Evolutionary conservation across 2,113 vertebrate genomes (phyloP).

Genomic region (Salminus brasiliensis): DNA sequence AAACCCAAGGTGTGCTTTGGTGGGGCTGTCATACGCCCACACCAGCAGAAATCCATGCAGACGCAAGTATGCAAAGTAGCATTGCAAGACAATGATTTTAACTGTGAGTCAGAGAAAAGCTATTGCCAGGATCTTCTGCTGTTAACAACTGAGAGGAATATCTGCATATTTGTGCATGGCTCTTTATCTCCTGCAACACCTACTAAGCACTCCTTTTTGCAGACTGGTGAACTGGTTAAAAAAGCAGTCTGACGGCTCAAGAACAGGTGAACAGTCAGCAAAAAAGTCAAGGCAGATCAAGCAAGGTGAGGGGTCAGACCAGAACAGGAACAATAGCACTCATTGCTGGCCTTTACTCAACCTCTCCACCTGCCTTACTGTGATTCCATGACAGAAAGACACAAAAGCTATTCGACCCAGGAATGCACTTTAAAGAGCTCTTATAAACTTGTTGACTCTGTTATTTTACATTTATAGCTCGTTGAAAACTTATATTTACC

Average conservation of each 20-base stretch:
- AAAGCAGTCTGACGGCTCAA: neutral
- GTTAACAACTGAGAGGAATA: neutral
- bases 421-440: neutral
- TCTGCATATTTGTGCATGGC: neutral
- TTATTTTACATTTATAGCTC: too few species aligned
- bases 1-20: slow-evolving; percentile 38
- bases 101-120: slow-evolving; percentile 1
- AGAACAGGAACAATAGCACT: slow-evolving; percentile 9
- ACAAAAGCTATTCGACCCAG: neutral
- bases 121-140: neutral
- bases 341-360: slow-evolving; percentile 13
- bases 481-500: too few species aligned
- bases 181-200: neutral
- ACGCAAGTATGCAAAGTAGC: slow-evolving; percentile 15
- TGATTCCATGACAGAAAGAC: neutral
- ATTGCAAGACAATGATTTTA: neutral
- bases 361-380: neutral
- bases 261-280: slow-evolving; percentile 29
- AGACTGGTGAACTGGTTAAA: neutral
- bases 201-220: neutral
- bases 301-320: slow-evolving; percentile 13
- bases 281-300: slow-evolving; percentile 12
- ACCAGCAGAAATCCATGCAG: slow-evolving; percentile 1
- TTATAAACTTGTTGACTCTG: too few species aligned
- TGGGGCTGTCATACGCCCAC: slow-evolving; percentile 6